Evolutionary conservation across 1,140 invertebrate genomes (phyloP), one percentile per base, ranked within the genome.

Genomic region (Drosophila obscura): DNA sequence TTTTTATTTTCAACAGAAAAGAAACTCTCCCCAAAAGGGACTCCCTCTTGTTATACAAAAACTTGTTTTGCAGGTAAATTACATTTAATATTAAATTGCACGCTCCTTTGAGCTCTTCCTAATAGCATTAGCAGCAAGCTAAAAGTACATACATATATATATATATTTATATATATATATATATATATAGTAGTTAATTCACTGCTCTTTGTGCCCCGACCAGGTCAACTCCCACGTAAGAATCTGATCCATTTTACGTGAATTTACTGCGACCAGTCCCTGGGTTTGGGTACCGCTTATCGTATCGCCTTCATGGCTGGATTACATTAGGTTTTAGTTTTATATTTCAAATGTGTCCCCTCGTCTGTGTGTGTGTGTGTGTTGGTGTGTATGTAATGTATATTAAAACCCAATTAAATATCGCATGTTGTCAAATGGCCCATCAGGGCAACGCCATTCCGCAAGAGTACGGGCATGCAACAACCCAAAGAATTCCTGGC

Each of bases 331-430:
- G 60, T 61, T 52, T 63, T 56, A 77, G 64, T 45, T 58, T 56
- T 49, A 58, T 53, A 80, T 69, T 62, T 66, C 58, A 55, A 51
- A 57, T 50, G 65, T 13, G 15, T 35, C 65, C 63, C 22, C 11
- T 9, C 2, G 31, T 9, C 8, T 8, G 8, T 16, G 35, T 13
- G 51, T 22, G 4, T 13, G 8, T 22, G 4, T 39, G 35, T 39
- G 35, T 13, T 0, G 46, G 49, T 61, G 35, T 44, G 8, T 48
- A 16, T 55, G 35, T 73, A 57, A 39, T 49, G 52, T 49, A 65
- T 71, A 87, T 85, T 82, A 76, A 88, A 82, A 82, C 66, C 64
- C 82, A 87, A 85, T 85, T 85, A 87, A 65, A 87, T 88, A 81
- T 87, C 74, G 82, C 82, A 87, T 87, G 83, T 76, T 76, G 45